Evolutionary conservation across 1,140 invertebrate species (phyloP).

Genomic region (Dinoponera quadriceps): DNA sequence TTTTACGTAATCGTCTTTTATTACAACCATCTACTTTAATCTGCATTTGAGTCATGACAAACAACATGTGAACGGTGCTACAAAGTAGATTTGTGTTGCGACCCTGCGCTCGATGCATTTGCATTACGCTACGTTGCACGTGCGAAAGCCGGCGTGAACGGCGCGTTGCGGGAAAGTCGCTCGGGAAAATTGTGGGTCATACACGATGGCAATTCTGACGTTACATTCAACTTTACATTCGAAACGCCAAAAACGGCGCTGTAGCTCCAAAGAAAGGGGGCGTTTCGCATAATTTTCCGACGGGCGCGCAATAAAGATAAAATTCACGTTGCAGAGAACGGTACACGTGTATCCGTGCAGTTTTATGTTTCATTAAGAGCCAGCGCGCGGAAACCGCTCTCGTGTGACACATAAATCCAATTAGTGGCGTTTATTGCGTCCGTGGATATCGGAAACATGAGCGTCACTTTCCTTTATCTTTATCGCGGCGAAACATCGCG

Average conservation of each 20-base stretch:
- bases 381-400: background rate
- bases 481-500: background rate
- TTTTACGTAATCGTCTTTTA: background rate
- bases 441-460: background rate
- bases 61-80: background rate
- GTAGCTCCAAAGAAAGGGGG: background rate
- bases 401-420: slow-evolving; percentile 36
- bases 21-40: background rate
- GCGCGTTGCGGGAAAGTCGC: slow-evolving; percentile 32
- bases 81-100: background rate
- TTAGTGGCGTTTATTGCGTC: slow-evolving; percentile 18
- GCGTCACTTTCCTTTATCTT: slow-evolving; percentile 20
- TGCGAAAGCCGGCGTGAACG: slow-evolving; percentile 41
- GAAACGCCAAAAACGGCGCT: slow-evolving; percentile 17
- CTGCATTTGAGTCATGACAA: slow-evolving; percentile 15
- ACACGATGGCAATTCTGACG: background rate
- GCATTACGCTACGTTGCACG: slow-evolving; percentile 2
- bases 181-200: slow-evolving; percentile 52
- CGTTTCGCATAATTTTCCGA: background rate
- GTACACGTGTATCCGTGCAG: background rate
- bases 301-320: background rate
- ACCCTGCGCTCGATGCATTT: slow-evolving; percentile 26
- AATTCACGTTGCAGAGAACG: background rate
- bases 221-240: slow-evolving; percentile 29
- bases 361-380: slow-evolving; percentile 33